Percentiles rank a stretch among this genome's conserved stretches.
phyloP scores from a whole-genome alignment of 23 tunicate genomes.

The Ciona savignyi region DNA sequence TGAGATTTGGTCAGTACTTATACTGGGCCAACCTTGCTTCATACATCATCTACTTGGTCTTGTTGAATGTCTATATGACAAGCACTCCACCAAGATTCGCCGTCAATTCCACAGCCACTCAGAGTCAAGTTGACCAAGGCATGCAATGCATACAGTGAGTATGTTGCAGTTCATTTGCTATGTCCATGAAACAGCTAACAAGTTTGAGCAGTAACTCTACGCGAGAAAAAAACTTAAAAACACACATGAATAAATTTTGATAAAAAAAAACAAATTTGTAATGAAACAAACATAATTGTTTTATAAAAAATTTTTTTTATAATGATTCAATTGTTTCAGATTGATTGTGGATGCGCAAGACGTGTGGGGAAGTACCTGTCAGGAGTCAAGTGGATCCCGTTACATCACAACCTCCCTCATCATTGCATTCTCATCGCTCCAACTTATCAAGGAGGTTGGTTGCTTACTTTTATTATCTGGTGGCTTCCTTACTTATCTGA shows the following conservation, averaged over 20 bases:
- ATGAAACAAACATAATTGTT: too few relatives aligned
- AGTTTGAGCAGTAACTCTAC: too few relatives aligned
- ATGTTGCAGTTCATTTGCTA: too few relatives aligned
- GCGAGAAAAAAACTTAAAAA: too few relatives aligned
- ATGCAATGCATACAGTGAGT: constrained; percentile 15
- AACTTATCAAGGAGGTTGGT: constrained; percentile 48
- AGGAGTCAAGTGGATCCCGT: constrained; percentile 3
- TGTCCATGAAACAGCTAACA: too few relatives aligned
- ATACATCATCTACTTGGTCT: constrained; percentile 24
- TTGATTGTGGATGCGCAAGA: constrained; percentile 27
- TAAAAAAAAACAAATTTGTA: too few relatives aligned
- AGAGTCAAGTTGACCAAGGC: constrained; percentile 3
- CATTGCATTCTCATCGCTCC: constrained; percentile 34
- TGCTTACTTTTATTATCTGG: too few relatives aligned
- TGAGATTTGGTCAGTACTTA: constrained; percentile 29
- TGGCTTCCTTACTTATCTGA: too few relatives aligned
- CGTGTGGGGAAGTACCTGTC: constrained; percentile 46
- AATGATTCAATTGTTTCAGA: too few relatives aligned
- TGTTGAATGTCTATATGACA: constrained; percentile 44
- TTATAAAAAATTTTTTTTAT: too few relatives aligned
- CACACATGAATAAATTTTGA: too few relatives aligned
- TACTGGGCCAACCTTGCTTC: constrained; percentile 20
- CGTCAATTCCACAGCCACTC: constrained; percentile 24
- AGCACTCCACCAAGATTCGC: constrained; percentile 48
- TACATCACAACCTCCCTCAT: constrained; percentile 20